phyloP scores from a whole-genome alignment of 2,797 vertebrate species.

The Pseudochaenichthys georgianus region DNA sequence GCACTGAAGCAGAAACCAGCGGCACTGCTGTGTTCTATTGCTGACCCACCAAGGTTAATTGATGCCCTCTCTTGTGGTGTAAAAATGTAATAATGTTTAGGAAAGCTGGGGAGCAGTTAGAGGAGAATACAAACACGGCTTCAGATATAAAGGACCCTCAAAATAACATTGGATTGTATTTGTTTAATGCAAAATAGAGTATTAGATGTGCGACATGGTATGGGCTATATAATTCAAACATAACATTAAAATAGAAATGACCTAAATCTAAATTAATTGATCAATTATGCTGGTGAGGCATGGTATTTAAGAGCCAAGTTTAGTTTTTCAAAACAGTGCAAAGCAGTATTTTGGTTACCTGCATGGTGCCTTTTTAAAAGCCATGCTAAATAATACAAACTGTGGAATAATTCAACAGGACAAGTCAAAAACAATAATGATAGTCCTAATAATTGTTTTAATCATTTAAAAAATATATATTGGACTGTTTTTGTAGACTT shows the following conservation, averaged over 20 bases:
- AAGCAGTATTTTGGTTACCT: not conserved
- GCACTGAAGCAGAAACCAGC: constrained; percentile 60
- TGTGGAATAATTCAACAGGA: constrained; percentile 18
- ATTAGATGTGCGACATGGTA: not conserved
- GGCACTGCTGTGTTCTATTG: constrained; percentile 57
- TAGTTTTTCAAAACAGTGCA: not conserved
- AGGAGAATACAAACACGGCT: constrained; percentile 28
- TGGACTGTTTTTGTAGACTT: not conserved
- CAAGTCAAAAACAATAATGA: constrained; percentile 12
- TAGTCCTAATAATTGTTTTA: constrained; percentile 23
- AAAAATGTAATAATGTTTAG: constrained; percentile 66
- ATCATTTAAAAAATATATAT: constrained; percentile 2
- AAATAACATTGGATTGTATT: constrained; percentile 2
- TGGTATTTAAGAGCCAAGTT: not conserved
- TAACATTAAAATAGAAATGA: not conserved
- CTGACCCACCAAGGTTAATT: constrained; percentile 79
- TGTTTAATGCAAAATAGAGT: constrained; percentile 3
- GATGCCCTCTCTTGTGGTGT: constrained; percentile 71
- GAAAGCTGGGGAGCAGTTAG: constrained; percentile 49
- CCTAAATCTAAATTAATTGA: not conserved
- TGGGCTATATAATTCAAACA: not conserved
- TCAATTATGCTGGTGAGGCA: not conserved
- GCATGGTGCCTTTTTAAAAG: not conserved
- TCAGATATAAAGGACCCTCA: not conserved
- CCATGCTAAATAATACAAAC: not conserved